These are phyloP conservation scores for Catonia carolina DNA, from an alignment of 2,888 invertebrate species.

Conservation along the genomic window DNA sequence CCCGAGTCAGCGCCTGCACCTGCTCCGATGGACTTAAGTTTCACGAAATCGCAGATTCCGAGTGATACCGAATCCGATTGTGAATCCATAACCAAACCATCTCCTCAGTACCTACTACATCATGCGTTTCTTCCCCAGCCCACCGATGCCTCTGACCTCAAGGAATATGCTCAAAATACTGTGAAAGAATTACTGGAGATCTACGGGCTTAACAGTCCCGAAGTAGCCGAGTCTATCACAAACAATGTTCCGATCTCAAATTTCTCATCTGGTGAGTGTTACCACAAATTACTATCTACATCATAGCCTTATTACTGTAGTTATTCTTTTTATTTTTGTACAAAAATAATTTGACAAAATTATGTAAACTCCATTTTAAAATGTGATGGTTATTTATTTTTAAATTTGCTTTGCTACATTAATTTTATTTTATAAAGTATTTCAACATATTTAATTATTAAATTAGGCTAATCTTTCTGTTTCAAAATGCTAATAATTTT, in stretches of 20 bases:
- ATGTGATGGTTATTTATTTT: too few relatives aligned
- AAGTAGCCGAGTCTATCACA: slow-evolving; percentile 61
- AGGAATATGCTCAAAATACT: slow-evolving; percentile 71
- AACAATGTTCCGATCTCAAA: slow-evolving; percentile 63
- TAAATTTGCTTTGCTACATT: too few relatives aligned
- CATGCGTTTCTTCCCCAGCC: slow-evolving; percentile 32
- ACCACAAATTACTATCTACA: too few relatives aligned
- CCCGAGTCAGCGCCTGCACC: slow-evolving; percentile 19
- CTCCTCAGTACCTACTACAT: slow-evolving; percentile 29
- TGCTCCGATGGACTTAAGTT: slow-evolving; percentile 50
- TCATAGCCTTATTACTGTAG: too few relatives aligned
- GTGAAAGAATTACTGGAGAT: slow-evolving; percentile 72
- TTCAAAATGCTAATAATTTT: too few relatives aligned
- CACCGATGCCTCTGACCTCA: slow-evolving; percentile 51
- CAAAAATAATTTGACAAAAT: too few relatives aligned
- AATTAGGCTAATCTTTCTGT: too few relatives aligned
- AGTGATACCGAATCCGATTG: slow-evolving; percentile 36
- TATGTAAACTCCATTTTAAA: too few relatives aligned
- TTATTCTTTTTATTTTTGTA: too few relatives aligned
- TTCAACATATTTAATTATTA: too few relatives aligned
- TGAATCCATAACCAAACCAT: slow-evolving; percentile 27
- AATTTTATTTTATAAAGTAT: too few relatives aligned
- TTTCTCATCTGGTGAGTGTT: slow-evolving; percentile 58
- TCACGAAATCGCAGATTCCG: slow-evolving; percentile 39
- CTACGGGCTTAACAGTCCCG: slow-evolving; percentile 62